Conservation (phyloP, 1,140 invertebrate genomes). For the Thrips palmi region DNA sequence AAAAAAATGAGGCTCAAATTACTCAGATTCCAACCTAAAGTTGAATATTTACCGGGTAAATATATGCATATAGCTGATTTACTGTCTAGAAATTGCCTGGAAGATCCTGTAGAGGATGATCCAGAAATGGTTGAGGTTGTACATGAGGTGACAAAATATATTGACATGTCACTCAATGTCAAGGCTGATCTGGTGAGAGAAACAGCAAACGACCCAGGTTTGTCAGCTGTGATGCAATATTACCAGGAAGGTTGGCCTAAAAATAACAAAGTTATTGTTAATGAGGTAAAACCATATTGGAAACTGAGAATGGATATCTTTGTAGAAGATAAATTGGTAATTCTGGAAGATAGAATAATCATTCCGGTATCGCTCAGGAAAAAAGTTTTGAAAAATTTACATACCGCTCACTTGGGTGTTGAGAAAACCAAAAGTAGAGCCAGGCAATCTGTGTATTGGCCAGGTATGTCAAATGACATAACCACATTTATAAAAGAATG, state of each 20-base stretch:
- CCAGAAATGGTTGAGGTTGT: slow-evolving; percentile 15
- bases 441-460: slow-evolving; percentile 24
- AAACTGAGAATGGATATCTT: slow-evolving; percentile 19
- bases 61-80: slow-evolving; percentile 25
- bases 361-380: slow-evolving; percentile 21
- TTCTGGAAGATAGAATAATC: slow-evolving; percentile 20
- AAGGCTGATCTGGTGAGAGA: slow-evolving; percentile 16
- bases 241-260: slow-evolving; percentile 23
- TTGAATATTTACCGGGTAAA: slow-evolving; percentile 23
- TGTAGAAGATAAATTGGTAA: slow-evolving; percentile 19
- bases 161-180: slow-evolving; percentile 13
- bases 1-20: slow-evolving; percentile 23
- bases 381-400: slow-evolving; percentile 21
- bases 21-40: slow-evolving; percentile 17
- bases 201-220: slow-evolving; percentile 16
- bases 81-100: slow-evolving; percentile 21
- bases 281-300: slow-evolving; percentile 16
- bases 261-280: slow-evolving; percentile 15
- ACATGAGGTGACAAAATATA: slow-evolving; percentile 13
- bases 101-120: slow-evolving; percentile 14
- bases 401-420: slow-evolving; percentile 26
- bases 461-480: slow-evolving; percentile 25
- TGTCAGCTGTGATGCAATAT: slow-evolving; percentile 16
- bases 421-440: slow-evolving; percentile 22
- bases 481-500: slow-evolving; percentile 17